phyloP scores from a whole-genome alignment of 2,888 invertebrate species.

The Callyntrura sp. region DNA sequence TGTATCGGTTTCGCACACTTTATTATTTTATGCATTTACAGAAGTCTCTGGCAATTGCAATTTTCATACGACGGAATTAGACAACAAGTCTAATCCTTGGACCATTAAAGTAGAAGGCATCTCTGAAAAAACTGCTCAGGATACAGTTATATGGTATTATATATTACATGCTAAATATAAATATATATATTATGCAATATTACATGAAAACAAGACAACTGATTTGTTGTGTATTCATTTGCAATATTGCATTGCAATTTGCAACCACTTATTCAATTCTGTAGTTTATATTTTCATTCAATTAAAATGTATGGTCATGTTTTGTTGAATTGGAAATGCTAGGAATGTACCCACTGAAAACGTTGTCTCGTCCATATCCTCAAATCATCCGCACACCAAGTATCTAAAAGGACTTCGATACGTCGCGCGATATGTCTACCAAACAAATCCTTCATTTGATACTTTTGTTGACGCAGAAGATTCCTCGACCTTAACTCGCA shows the following conservation, averaged over 20 bases:
- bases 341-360: constrained; percentile 54
- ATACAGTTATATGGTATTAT: background rate
- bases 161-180: background rate
- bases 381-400: constrained; percentile 22
- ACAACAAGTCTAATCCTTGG: background rate
- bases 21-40: too few relatives aligned
- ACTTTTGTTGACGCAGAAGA: constrained; percentile 41
- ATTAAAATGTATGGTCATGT: background rate
- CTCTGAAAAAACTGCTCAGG: background rate
- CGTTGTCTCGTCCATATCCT: constrained; percentile 20
- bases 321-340: too few relatives aligned
- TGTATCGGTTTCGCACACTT: too few relatives aligned
- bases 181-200: background rate
- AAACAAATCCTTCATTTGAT: constrained; percentile 1
- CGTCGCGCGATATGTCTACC: constrained; percentile 27
- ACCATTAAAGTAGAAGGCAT: background rate
- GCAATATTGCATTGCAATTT: background rate
- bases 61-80: background rate
- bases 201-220: background rate
- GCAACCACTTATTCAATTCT: constrained; percentile 22
- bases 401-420: constrained; percentile 63
- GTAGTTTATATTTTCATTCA: background rate
- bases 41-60: background rate
- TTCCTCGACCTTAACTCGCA: background rate
- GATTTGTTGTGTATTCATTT: background rate